Conservation (phyloP, 1,140 invertebrate genomes). For the Ephestia elutella region DNA sequence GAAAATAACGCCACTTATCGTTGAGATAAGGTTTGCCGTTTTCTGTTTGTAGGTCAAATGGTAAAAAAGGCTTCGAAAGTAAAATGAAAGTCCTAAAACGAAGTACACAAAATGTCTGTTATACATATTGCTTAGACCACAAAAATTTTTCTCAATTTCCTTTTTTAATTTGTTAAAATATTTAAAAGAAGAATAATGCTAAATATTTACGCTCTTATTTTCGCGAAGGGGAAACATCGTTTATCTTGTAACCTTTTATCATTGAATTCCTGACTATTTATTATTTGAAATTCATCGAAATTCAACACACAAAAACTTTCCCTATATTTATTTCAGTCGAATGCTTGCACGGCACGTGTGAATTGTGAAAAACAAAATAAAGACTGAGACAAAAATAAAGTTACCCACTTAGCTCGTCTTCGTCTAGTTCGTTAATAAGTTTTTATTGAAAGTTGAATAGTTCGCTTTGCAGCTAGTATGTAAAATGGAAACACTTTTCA, state of each 20-base stretch:
- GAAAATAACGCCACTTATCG: slow-evolving; percentile 18
- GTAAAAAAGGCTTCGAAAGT: neutral
- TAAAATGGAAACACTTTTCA: too few species aligned
- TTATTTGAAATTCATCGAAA: neutral
- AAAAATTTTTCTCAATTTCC: too few species aligned
- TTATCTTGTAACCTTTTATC: neutral
- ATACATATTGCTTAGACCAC: too few species aligned
- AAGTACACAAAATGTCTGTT: too few species aligned
- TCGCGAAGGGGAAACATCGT: neutral
- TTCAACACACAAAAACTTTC: slow-evolving; percentile 1
- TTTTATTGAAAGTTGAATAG: too few species aligned
- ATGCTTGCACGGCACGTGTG: neutral
- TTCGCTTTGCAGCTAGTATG: too few species aligned
- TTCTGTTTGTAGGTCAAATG: neutral
- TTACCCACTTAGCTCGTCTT: too few species aligned
- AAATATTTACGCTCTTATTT: neutral
- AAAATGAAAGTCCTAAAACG: neutral
- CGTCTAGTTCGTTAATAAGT: too few species aligned
- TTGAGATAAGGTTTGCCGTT: neutral
- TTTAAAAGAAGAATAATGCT: too few species aligned
- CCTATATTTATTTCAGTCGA: neutral
- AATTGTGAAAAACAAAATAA: neutral
- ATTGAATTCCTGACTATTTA: neutral
- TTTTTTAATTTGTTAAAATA: too few species aligned
- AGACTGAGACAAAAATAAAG: neutral